These are phyloP conservation scores for Mustela lutreola DNA, from an alignment of 2,113 vertebrate genomes.

Conservation along the genomic window DNA sequence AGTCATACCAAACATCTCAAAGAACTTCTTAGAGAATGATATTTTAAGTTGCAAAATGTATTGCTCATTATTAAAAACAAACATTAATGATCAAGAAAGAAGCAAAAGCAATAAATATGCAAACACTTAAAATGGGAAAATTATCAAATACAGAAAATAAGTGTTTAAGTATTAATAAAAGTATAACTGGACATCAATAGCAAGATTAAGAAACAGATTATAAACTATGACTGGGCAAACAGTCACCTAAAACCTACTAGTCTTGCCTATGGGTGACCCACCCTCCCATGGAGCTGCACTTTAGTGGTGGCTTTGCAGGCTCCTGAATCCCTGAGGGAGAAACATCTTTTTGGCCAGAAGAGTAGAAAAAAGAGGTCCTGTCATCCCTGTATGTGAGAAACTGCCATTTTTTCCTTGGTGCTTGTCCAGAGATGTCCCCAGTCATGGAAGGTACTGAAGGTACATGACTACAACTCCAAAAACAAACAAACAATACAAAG, in stretches of 20 bases:
- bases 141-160: background rate
- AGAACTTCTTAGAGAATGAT: background rate
- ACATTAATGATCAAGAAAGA: background rate
- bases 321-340: background rate
- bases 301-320: fast-evolving
- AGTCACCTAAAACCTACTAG: background rate
- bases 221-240: background rate
- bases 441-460: background rate
- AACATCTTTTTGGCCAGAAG: background rate
- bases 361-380: background rate
- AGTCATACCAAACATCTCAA: background rate
- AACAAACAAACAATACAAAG: no score
- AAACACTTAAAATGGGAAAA: background rate
- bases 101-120: background rate
- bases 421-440: background rate
- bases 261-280: no score
- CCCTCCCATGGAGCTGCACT: background rate
- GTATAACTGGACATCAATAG: background rate
- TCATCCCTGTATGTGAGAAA: background rate
- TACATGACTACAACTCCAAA: background rate
- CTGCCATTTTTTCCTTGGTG: background rate
- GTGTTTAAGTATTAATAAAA: background rate
- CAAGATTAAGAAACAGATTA: background rate
- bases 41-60: background rate
- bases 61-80: background rate